These are phyloP conservation scores for Meloidogyne exigua DNA, from an alignment of 1,140 invertebrate species.

Conservation along the genomic window DNA sequence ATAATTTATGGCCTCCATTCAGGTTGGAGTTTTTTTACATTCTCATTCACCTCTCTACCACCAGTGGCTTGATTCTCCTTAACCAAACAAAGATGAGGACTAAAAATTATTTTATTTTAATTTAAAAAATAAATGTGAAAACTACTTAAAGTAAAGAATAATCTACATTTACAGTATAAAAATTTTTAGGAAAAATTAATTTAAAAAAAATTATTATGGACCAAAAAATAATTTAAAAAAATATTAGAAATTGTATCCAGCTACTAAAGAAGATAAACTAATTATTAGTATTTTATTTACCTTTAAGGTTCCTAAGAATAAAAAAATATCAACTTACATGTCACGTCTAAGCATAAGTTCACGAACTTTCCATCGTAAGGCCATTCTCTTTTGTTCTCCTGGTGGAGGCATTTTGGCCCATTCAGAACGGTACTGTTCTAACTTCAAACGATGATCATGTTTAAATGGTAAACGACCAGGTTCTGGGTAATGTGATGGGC, in stretches of 20 bases:
- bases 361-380: conserved; percentile 48
- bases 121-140: no score
- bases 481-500: conserved; percentile 19
- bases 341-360: conserved; percentile 22
- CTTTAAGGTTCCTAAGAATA: no score
- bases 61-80: not conserved
- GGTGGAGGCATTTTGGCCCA: conserved; percentile 45
- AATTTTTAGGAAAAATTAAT: no score
- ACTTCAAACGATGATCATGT: conserved; percentile 41
- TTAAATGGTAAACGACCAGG: conserved; percentile 48
- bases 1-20: conserved; percentile 1
- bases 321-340: not conserved
- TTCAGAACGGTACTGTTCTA: conserved; percentile 40
- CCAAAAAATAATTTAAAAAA: no score
- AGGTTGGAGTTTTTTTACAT: not conserved
- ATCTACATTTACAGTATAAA: no score
- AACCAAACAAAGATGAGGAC: conserved; percentile 5
- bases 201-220: no score
- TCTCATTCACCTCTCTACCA: not conserved
- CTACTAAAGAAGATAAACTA: no score
- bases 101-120: not conserved
- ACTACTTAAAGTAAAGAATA: no score
- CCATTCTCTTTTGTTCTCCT: conserved; percentile 43
- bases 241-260: no score
- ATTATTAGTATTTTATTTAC: no score